A percentile compares a stretch with the other conserved stretches of the same genome.
Conservation (phyloP, 2,113 vertebrate species). For the Callospermophilus lateralis region DNA sequence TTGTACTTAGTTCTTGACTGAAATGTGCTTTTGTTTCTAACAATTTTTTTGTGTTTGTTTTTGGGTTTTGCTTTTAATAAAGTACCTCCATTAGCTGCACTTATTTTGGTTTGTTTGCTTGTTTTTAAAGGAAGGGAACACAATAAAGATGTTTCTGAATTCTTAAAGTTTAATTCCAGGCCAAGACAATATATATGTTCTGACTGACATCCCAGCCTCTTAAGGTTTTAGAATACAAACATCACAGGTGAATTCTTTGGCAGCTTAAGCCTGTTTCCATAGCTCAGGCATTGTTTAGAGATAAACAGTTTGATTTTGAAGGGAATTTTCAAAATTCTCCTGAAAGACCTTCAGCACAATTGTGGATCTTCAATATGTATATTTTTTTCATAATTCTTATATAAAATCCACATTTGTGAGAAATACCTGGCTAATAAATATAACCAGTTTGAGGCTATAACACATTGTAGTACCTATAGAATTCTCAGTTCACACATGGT, state of each 20-base stretch:
- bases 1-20: background rate
- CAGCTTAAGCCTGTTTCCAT: slow-evolving; percentile 51
- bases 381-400: background rate
- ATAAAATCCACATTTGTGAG: slow-evolving; percentile 9
- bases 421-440: background rate
- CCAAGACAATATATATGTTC: background rate
- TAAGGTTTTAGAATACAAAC: slow-evolving; percentile 2
- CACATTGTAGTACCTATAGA: background rate
- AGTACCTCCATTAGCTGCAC: background rate
- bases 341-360: background rate
- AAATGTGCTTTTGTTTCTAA: background rate
- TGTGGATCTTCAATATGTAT: background rate
- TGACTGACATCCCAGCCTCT: background rate
- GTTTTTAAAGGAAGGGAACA: background rate
- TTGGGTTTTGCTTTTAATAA: slow-evolving; percentile 23
- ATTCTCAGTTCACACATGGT: background rate
- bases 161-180: slow-evolving; percentile 39
- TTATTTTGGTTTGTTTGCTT: background rate
- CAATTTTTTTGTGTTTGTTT: background rate
- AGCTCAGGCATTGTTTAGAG: slow-evolving; percentile 46
- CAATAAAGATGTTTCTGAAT: background rate
- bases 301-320: slow-evolving; percentile 58
- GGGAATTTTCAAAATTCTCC: slow-evolving; percentile 51
- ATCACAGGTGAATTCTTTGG: slow-evolving; percentile 60
- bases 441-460: background rate